Conservation (phyloP, 2,113 vertebrate species). For the Centropus unirufus region DNA sequence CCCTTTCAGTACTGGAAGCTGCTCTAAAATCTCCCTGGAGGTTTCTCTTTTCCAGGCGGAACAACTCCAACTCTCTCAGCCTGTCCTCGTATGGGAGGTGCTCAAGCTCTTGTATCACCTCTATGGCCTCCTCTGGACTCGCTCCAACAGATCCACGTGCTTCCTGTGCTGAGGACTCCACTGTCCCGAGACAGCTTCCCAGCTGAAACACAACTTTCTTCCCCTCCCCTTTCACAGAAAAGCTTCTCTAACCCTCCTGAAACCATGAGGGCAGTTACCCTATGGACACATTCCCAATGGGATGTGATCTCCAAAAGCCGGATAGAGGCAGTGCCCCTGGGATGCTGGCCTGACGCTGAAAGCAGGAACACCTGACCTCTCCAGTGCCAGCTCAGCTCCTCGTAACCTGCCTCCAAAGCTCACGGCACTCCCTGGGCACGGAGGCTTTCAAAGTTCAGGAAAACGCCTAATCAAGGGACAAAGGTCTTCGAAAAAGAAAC, state of each 20-base stretch:
- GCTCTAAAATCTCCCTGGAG: too few relatives aligned
- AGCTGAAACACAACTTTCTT: neutral
- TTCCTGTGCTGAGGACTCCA: too few relatives aligned
- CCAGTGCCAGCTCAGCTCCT: neutral
- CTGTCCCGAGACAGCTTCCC: neutral
- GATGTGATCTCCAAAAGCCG: fast-evolving
- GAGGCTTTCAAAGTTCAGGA: slow-evolving; percentile 9
- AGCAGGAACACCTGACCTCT: neutral
- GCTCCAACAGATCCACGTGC: too few relatives aligned
- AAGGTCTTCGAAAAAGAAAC: neutral
- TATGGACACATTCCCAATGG: neutral
- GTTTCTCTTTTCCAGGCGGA: too few relatives aligned
- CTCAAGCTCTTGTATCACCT: too few relatives aligned
- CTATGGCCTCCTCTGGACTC: too few relatives aligned
- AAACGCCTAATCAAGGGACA: neutral
- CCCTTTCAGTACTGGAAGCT: too few relatives aligned
- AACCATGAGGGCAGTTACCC: neutral
- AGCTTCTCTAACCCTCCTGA: neutral
- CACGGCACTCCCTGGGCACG: neutral
- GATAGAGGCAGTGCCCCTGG: fast-evolving
- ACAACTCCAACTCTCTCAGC: too few relatives aligned
- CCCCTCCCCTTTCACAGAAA: neutral
- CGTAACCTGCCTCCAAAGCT: neutral
- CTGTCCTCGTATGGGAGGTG: too few relatives aligned
- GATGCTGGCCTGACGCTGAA: neutral